These are phyloP conservation scores for Drosophila paracracens DNA, from an alignment of 2,888 invertebrate species.

Conservation along the genomic window DNA sequence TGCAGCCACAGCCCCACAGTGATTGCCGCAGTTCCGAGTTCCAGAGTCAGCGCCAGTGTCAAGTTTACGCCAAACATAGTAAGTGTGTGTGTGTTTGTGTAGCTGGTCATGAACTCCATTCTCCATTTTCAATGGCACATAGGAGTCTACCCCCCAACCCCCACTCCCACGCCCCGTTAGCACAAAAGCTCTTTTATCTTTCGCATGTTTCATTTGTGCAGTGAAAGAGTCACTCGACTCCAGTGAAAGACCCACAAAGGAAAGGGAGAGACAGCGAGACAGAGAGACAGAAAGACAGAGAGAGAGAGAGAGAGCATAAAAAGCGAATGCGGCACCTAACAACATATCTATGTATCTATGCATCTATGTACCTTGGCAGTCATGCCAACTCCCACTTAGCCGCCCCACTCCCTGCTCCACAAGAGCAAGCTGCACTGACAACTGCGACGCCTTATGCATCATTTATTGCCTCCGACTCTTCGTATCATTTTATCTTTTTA, in stretches of 20 bases:
- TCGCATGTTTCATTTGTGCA: conserved; percentile 67
- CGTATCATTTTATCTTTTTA: conserved; percentile 44
- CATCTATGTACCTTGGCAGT: conserved; percentile 40
- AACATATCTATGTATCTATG: conserved; percentile 19
- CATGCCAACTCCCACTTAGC: conserved; percentile 30
- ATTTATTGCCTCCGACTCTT: conserved; percentile 59
- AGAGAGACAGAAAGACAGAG: neutral
- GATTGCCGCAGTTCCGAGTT: conserved; percentile 9
- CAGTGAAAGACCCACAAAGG: conserved; percentile 39
- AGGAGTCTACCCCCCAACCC: conserved; percentile 11
- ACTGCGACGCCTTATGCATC: conserved; percentile 63
- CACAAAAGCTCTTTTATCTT: conserved; percentile 75
- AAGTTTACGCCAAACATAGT: conserved; percentile 71
- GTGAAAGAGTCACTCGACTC: conserved; percentile 25
- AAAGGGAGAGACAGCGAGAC: conserved; percentile 1
- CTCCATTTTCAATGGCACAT: conserved; percentile 79
- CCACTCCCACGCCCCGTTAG: neutral
- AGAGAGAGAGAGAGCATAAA: conserved; percentile 22
- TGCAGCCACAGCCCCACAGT: conserved; percentile 17
- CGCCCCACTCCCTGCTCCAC: neutral
- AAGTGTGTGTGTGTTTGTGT: conserved; percentile 22
- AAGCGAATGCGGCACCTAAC: conserved; percentile 56
- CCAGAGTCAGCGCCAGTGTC: conserved; percentile 72
- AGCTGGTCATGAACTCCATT: conserved; percentile 80
- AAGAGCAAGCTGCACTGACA: conserved; percentile 26